These are phyloP conservation scores for Dicroscelio sp. DNA, from an alignment of 2,888 invertebrate species.

Conservation along the genomic window DNA sequence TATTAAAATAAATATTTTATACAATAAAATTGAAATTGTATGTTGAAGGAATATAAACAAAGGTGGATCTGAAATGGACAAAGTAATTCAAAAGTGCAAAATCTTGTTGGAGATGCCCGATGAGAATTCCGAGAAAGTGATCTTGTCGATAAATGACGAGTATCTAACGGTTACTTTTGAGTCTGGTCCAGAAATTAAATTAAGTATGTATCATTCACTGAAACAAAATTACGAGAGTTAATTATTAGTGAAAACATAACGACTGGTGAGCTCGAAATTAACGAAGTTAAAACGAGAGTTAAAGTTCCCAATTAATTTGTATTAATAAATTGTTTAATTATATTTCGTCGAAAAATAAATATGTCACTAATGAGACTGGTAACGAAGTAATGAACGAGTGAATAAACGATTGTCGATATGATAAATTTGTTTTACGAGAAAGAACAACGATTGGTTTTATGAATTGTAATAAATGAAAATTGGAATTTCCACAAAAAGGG, in stretches of 20 bases:
- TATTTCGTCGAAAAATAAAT: background rate
- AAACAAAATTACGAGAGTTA: background rate
- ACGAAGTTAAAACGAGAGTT: background rate
- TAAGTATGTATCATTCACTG: background rate
- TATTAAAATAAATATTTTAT: no score
- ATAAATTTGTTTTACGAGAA: background rate
- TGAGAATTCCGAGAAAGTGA: background rate
- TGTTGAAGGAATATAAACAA: background rate
- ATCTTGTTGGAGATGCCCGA: background rate
- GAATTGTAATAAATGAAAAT: no score
- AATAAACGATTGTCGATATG: background rate
- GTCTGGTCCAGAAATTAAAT: background rate
- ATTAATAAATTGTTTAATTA: background rate
- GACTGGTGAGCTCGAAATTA: no score
- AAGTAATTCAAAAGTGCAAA: background rate
- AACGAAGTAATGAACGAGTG: background rate
- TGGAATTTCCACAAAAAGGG: background rate
- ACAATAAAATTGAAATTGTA: no score
- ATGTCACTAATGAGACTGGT: background rate
- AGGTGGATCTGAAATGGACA: background rate
- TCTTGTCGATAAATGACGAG: background rate
- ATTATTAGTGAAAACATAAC: background rate
- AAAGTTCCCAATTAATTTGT: background rate
- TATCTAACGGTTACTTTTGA: background rate
- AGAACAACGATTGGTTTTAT: no score